Evolutionary conservation across 2,113 vertebrate species (phyloP), one percentile per base, ranked within the genome.

Genomic region (Cyphomyrus discorhynchus): DNA sequence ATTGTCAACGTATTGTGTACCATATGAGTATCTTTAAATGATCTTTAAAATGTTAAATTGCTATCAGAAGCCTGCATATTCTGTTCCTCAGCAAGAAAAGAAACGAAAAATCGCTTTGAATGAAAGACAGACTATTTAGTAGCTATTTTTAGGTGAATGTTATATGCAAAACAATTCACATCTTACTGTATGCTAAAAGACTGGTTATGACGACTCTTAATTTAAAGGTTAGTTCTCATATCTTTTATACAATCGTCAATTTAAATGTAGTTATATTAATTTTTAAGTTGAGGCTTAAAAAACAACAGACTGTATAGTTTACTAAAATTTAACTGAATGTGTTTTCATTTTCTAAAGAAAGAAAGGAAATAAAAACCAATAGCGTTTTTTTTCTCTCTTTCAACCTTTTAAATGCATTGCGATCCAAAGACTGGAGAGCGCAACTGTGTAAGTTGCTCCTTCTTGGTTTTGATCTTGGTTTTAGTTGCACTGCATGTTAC

Each of bases 221-320:
- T 58, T 80, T 88, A 88, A 88, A 88, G 86, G 66, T 88, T 90
- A 82, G 74, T 88, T 83, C 52, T 82, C 82, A 39, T 56, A 35
- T 19, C 52, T 88, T 46, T 90, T 87, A 62, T 35, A 87, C 5
- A 53, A 53, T 87, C 7, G 42, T 53, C 27, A 11, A 53, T 56
- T 56, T 53, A 35, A 53, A 87, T 35, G 50, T 31, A 87, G 56
- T 53, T 7, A 53, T 87, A 87, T 84, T 84, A 84, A 3, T 47
- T 42, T 84, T 84, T 24, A 47, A 84, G 3, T 45, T 84, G 45
- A 35, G 13, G 27, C 1, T 52, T 50, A 7, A 53, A 87, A 56
- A 27, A 87, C 50, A 35, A 87, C 19, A 8, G 11, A 31, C 13
- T 52, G 17, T 13, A 17, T 52, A 15, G n/a, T 53, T 87, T 87